phyloP scores from a whole-genome alignment of 2,888 invertebrate genomes.

The Coremacera marginata region DNA sequence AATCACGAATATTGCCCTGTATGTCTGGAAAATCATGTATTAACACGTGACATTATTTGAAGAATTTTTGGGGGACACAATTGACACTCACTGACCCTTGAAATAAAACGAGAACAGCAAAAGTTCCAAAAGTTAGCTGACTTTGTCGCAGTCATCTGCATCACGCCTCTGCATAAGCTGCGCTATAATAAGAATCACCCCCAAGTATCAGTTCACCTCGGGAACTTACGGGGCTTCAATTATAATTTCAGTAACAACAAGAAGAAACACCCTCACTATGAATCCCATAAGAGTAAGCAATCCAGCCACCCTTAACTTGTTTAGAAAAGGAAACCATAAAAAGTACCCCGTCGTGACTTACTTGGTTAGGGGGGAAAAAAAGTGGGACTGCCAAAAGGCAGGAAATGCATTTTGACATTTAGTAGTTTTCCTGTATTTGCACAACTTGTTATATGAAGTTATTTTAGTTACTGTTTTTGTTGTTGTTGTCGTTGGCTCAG shows the following conservation, averaged over 20 bases:
- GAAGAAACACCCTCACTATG: constrained; percentile 10
- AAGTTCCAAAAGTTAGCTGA: no score
- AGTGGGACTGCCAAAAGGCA: not conserved
- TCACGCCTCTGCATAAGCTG: no score
- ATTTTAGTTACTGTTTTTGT: not conserved
- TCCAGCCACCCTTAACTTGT: not conserved
- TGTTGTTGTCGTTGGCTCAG: not conserved
- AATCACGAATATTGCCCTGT: no score
- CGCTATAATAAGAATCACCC: no score
- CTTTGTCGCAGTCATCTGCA: no score
- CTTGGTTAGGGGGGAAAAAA: not conserved
- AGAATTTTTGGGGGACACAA: no score
- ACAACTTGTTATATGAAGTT: not conserved
- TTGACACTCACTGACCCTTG: no score
- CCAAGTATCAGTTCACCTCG: no score
- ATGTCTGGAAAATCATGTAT: no score
- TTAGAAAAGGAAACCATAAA: not conserved
- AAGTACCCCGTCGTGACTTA: not conserved
- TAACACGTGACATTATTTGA: no score
- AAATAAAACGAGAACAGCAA: no score
- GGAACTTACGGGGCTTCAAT: not conserved
- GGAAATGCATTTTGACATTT: constrained; percentile 11
- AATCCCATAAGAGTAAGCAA: not conserved
- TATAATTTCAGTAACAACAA: not conserved
- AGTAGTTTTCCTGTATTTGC: not conserved